Evolutionary conservation across 2,888 invertebrate genomes (phyloP), one percentile per base, ranked within the genome.

Genomic region (Charanyca ferruginea): DNA sequence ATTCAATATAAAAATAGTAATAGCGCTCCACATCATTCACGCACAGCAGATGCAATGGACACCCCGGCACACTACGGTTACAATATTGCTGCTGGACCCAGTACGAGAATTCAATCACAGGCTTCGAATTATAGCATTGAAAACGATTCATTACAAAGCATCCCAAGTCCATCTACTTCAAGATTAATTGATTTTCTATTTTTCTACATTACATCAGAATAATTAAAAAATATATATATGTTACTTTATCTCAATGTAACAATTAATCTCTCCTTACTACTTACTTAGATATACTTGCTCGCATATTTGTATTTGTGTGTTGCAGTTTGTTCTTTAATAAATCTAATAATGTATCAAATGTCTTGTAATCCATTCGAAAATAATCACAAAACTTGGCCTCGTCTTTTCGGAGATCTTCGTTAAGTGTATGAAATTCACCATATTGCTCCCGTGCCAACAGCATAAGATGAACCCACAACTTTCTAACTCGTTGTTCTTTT

Each of bases 301-400:
- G 66, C 70, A 71, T 76, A 66, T 68, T 76, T 70, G 67, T 79
- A 65, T 75, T 42, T 66, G n/a, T 70, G 72, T 70, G 72, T 74
- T 78, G 60, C 67, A 73, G 57, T 75, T 78, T 73, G 20, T 66
- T 73, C 28, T 73, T 73, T 75, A 75, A 72, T 68, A 68, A 71
- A 72, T 68, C 49, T 63, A 75, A 72, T 72, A 28, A 57, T 45
- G 70, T 79, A 38, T 77, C 72, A 45, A 77, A 77, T 63, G 67
- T 77, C 64, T 74, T 79, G 69, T 67, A 71, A 72, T 77, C 72
- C 72, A 79, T 79, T 38, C 72, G 72, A 58, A 79, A 55, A 79
- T 79, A 79, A 76, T 73, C 73, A 70, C 62, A 60, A 73, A 77
- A 76, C 71, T 71, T 73, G 66, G 44, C 69, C 67, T 73, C 66